Base-by-base conservation (phyloP, 2,113 vertebrate genomes). In the Scopus umbretta region DNA sequence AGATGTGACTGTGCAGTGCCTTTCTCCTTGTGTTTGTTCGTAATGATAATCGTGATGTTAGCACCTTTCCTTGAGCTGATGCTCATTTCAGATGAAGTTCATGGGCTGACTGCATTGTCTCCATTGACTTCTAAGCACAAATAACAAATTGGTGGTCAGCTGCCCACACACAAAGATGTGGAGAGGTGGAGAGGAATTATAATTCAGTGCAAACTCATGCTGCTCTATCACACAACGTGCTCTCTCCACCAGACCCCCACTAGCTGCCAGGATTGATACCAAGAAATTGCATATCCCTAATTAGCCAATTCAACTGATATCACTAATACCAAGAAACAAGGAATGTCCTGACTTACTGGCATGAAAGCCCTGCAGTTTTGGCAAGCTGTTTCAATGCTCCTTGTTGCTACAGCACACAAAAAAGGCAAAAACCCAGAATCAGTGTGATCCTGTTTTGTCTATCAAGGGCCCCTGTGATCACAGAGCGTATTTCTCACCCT, bases 401-500 rank as follows among this genome's bases (percentile, higher is more conserved):
- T 6, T 93, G 81, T 90, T 94, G 94, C 94, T 96, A 67, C 71
- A 92, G 87, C 81, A 80, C 53, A 86, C 32, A 27, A 80, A 82
- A 96, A 96, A 95, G 88, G 85, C 87, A 95, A 90, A 91, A 88
- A 1, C 67, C 66, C 90, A 76, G 79, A 93, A 89, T 92, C 67
- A 55, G 58, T 94, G 63, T 85, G 90, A 95, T 95, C 74, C 49
- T 97, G 92, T 97, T 96, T 95, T 93, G 96, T 94, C 93, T 96
- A 4, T 81, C 88, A 23, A 90, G 90, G 56, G 86, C 80, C 86
- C 79, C 75, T 96, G 94, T 89, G 94, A 95, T 97, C 94, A 82
- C 94, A 96, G 88, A 96, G 80, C 80, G 72, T 96, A 96, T 95
- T 96, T 97, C 91, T 97, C 94, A 92, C 76, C 61, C 91, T 87